Evolutionary conservation across 2,113 vertebrate species (phyloP).

Genomic region (Hyla sarda): DNA sequence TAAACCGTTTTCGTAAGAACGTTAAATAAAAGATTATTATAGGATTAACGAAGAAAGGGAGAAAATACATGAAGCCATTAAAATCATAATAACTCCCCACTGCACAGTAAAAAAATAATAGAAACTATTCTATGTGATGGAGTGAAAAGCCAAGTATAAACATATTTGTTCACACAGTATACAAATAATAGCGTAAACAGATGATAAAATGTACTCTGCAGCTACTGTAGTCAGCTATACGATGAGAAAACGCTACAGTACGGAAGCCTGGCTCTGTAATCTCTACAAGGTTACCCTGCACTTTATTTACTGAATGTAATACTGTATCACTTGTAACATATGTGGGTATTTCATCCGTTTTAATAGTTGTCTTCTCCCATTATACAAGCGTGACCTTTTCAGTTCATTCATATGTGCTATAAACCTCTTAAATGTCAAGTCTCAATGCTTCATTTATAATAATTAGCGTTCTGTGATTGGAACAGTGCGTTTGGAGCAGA

Average conservation of each 20-base stretch:
- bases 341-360: constrained; percentile 26
- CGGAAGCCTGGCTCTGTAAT: background rate
- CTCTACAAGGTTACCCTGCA: background rate
- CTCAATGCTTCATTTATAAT: constrained; percentile 59
- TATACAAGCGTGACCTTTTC: constrained; percentile 59
- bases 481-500: constrained; percentile 28
- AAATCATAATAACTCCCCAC: background rate
- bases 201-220: background rate
- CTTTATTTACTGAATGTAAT: constrained; percentile 21
- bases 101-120: background rate
- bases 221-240: background rate
- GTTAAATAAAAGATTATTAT: constrained; percentile 20
- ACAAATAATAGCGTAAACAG: background rate
- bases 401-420: constrained; percentile 54
- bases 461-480: constrained; percentile 54
- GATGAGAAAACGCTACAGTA: background rate
- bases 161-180: background rate
- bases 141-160: background rate
- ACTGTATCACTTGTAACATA: background rate
- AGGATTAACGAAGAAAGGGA: constrained; percentile 2
- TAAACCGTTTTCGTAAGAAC: background rate
- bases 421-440: constrained; percentile 60
- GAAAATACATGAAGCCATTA: constrained; percentile 1
- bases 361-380: constrained; percentile 48
- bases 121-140: background rate